phyloP scores from a whole-genome alignment of 2,797 vertebrate species.

The Semaprochilodus insignis region DNA sequence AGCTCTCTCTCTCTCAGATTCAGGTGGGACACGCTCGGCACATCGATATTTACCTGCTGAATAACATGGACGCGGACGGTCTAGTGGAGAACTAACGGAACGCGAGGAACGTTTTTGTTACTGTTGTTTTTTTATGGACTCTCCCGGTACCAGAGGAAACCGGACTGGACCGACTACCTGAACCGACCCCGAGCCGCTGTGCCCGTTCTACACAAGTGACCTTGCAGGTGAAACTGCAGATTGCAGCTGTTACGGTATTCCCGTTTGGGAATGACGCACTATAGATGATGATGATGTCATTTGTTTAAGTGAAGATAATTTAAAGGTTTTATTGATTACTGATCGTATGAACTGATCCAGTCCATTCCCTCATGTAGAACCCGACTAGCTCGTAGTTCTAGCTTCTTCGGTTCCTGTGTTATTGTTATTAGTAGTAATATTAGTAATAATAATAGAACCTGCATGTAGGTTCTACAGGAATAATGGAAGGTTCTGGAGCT shows the following conservation, averaged over 20 bases:
- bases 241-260: not conserved
- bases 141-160: not conserved
- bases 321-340: not conserved
- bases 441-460: too few species aligned
- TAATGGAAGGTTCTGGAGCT: too few species aligned
- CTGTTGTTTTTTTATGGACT: not conserved
- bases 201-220: not conserved
- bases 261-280: not conserved
- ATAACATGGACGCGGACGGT: slow-evolving; percentile 13
- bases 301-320: not conserved
- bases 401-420: too few species aligned
- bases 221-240: not conserved
- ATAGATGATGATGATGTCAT: not conserved
- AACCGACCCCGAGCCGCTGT: not conserved
- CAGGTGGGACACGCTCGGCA: slow-evolving; percentile 14
- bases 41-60: slow-evolving; percentile 15
- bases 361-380: too few species aligned
- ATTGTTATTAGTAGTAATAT: too few species aligned
- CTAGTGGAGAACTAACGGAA: slow-evolving; percentile 17
- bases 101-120: not conserved
- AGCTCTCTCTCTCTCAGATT: slow-evolving; percentile 7
- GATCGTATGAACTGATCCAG: not conserved
- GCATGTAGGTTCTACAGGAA: too few species aligned
- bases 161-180: not conserved
- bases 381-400: too few species aligned